A percentile compares a stretch with the other conserved stretches of the same genome.
phyloP scores from a whole-genome alignment of 2,888 invertebrate species.

The Pristionchus arcanus region DNA sequence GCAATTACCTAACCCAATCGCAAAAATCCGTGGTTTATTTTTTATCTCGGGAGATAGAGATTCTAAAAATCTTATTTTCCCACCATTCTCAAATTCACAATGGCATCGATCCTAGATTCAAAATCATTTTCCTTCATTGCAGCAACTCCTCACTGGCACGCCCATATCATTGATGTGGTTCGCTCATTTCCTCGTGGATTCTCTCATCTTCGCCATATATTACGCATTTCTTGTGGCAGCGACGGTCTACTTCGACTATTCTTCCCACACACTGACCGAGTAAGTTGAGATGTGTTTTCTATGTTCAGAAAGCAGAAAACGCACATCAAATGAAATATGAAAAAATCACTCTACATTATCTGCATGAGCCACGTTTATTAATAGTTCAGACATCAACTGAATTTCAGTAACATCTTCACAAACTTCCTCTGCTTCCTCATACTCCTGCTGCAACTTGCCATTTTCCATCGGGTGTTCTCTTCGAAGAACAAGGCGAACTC shows the following conservation, averaged over 20 bases:
- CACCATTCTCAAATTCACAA: no score
- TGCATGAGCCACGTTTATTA: not conserved
- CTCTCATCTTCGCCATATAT: not conserved
- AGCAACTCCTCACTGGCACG: not conserved
- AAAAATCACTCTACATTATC: no score
- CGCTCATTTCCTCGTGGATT: slow-evolving; percentile 10
- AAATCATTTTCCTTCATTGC: not conserved
- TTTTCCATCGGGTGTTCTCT: not conserved
- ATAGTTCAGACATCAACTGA: not conserved
- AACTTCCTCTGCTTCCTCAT: not conserved
- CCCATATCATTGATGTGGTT: not conserved
- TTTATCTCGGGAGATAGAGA: no score
- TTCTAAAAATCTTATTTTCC: no score
- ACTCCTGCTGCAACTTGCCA: not conserved
- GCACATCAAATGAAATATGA: no score
- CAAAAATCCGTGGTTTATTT: no score
- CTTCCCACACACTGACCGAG: not conserved
- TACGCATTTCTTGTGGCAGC: not conserved
- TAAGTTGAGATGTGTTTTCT: not conserved
- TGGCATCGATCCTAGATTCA: no score
- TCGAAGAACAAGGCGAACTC: not conserved
- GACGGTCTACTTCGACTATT: not conserved
- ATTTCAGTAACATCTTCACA: not conserved
- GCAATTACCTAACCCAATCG: no score
- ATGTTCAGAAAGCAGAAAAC: not conserved